These are phyloP conservation scores for Peribatodes rhomboidaria DNA, from an alignment of 2,888 invertebrate species.

Conservation along the genomic window DNA sequence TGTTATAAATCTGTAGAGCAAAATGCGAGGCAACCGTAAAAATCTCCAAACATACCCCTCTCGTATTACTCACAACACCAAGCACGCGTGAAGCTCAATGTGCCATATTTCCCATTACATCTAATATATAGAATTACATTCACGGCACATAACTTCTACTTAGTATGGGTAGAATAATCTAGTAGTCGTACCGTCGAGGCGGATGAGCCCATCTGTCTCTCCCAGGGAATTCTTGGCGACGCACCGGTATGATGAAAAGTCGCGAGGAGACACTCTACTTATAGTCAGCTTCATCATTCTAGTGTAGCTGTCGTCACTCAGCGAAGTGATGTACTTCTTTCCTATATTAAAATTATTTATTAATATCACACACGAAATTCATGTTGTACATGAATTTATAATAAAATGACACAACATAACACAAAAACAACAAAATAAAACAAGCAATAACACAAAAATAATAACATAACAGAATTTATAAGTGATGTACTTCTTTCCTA, in stretches of 20 bases:
- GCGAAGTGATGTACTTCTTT: constrained; percentile 94
- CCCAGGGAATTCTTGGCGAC: constrained; percentile 97
- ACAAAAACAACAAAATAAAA: too few species aligned
- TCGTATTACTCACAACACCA: constrained; percentile 35
- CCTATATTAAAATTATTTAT: constrained; percentile 79
- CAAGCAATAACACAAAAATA: too few species aligned
- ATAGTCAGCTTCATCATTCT: constrained; percentile 97
- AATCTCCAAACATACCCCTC: constrained; percentile 13
- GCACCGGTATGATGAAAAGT: constrained; percentile 96
- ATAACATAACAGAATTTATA: too few species aligned
- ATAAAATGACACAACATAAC: too few species aligned
- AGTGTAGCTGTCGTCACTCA: constrained; percentile 94
- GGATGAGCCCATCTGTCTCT: constrained; percentile 95
- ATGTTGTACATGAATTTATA: too few species aligned
- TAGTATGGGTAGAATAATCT: constrained; percentile 52
- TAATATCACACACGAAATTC: too few species aligned
- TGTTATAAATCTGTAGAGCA: background rate
- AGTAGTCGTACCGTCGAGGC: constrained; percentile 91
- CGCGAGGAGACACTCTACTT: constrained; percentile 91
- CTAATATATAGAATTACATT: constrained; percentile 38
- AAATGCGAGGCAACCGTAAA: background rate
- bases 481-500: constrained; percentile 96
- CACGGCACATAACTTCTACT: constrained; percentile 43
- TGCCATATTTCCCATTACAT: constrained; percentile 40
- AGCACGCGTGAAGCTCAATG: constrained; percentile 45